Evolutionary conservation across 92 coral and sea anemone species (phyloP), one percentile per base, ranked within the genome.

Genomic region (Phymanthus crucifer): DNA sequence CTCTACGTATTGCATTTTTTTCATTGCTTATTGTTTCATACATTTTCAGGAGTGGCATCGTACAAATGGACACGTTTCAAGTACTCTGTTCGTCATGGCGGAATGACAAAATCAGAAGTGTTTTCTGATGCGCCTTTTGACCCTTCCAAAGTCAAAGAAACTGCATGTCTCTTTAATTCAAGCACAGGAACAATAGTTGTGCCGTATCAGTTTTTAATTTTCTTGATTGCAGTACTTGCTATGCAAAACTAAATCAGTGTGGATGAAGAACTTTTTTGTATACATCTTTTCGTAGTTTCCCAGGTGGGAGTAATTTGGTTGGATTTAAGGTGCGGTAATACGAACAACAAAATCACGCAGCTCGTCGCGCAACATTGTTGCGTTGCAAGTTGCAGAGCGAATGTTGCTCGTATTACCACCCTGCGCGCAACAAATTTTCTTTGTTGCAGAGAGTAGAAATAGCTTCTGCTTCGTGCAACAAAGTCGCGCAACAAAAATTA

Each of bases 31-130:
- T 21, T 19, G 2, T 54, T 54, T 7, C 64, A 21, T 54, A 8
- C 27, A 21, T 4, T 54, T 54, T 66, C 72, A 91, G 95, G 95
- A n/a, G 92, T 89, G 61, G 95, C 95, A 0, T 83, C 90, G 24
- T 86, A 91, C 82, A 80, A 87, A 32, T 91, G 92, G 92, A 81
- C 82, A 2, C 37, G 11, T 37, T 91, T 91, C 84, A 61, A 72
- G 77, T 91, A 85, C 71, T 78, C 95, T 27, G 95, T 91, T n/a
- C 89, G 95, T 29, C 83, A 87, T 67, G 92, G 92, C 74, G 83
- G 77, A 19, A 88, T 91, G 9, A 83, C 85, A 17, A 83, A 86
- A 27, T 82, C 86, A n/a, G 58, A 56, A 36, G 79, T 82, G 4
- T 57, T 71, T 57, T 18, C 45, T 33, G 77, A 73, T 61, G 80